Evolutionary conservation across 92 coral and sea anemone genomes (phyloP), one percentile per base, ranked within the genome.

Genomic region (Galaxea fascicularis): DNA sequence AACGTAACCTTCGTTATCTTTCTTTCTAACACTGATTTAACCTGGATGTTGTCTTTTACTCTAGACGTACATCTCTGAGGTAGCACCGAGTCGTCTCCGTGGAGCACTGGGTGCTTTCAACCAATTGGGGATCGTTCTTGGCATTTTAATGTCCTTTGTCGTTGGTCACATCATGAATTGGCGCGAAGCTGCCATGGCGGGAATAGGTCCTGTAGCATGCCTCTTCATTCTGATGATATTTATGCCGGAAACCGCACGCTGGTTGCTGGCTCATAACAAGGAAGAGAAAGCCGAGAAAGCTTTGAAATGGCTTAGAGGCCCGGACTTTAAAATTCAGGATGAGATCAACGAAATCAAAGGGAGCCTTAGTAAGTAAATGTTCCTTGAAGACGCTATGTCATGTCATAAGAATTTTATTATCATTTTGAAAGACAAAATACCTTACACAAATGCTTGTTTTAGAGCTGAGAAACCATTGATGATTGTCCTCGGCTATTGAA

Each of bases 191-290:
- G 95, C 98, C 30, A 73, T 91, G 2, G 87, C 83, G 0, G 98
- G 95, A 3, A 77, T 89, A 3, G 87, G 79, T 3, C 95, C 98
- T 0, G 81, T 92, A 11, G 93, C 93, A 10, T 16, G 88, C 16
- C 71, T 94, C 74, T 85, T 90, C 0, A n/a, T 94, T 6, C 35
- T 80, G 9, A 94, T 94, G 98, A 25, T 68, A 3, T 86, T 94
- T 51, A 91, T 91, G 98, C 98, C 98, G 5, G 98, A 94, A 69
- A 91, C 98, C 18, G 98, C 95, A 10, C 87, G 98, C 20, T 94
- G 98, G 98, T 91, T 89, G 73, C 65, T 94, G 81, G 84, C 90
- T 39, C 85, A 78, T 20, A 80, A 76, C 83, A 94, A 87, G 54
- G 95, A 91, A 8, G 80, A 86, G 60, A 85, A 83, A 20, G 95